A percentile compares a stretch with the other conserved stretches of the same genome.
phyloP scores from a whole-genome alignment of 2,888 invertebrate species.

The Laothoe populi region DNA sequence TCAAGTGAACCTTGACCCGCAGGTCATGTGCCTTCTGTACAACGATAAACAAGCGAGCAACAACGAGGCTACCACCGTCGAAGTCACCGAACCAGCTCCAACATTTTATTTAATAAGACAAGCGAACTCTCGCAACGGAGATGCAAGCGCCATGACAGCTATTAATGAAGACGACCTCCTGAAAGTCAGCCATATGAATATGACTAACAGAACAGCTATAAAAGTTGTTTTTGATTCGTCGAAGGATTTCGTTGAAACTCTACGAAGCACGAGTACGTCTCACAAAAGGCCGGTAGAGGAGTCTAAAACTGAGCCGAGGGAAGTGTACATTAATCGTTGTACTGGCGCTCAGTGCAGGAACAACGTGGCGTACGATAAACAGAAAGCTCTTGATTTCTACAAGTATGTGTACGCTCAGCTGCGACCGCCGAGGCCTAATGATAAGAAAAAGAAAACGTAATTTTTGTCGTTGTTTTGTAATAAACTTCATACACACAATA shows the following conservation, averaged over 20 bases:
- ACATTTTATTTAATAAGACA: constrained; percentile 78
- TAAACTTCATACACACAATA: constrained; percentile 37
- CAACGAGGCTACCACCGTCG: constrained; percentile 62
- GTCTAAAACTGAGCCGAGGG: constrained; percentile 49
- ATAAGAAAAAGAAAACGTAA: constrained; percentile 58
- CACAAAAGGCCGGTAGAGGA: constrained; percentile 52
- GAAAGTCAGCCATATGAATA: constrained; percentile 66
- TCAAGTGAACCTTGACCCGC: constrained; percentile 66
- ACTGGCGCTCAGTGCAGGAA: constrained; percentile 66
- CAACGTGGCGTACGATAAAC: constrained; percentile 68
- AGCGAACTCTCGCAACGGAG: constrained; percentile 64
- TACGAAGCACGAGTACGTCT: constrained; percentile 65
- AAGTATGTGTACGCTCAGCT: constrained; percentile 80
- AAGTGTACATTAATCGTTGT: constrained; percentile 65
- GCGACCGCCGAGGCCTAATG: constrained; percentile 61
- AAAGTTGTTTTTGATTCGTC: constrained; percentile 78
- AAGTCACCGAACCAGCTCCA: constrained; percentile 72
- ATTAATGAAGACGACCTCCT: constrained; percentile 71
- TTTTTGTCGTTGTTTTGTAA: constrained; percentile 40
- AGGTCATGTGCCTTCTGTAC: constrained; percentile 77
- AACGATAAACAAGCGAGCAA: constrained; percentile 64
- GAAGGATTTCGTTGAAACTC: constrained; percentile 73
- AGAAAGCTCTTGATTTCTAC: constrained; percentile 79
- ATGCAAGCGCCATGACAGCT: constrained; percentile 69
- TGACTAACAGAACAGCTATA: constrained; percentile 73